phyloP scores from a whole-genome alignment of 2,888 invertebrate genomes.

The Euphydryas editha region DNA sequence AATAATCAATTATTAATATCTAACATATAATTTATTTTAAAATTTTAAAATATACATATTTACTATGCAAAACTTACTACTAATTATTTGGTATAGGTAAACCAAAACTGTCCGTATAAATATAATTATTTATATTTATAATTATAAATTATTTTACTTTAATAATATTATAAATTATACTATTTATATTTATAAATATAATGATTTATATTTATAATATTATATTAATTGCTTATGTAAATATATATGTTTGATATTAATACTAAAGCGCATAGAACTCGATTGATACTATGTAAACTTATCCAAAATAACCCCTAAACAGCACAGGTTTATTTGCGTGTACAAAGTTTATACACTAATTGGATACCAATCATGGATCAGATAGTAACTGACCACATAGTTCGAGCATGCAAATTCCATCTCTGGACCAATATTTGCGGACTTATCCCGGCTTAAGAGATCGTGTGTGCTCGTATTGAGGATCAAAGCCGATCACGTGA shows the following conservation, averaged over 20 bases:
- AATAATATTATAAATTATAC: too few species aligned
- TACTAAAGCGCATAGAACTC: not conserved
- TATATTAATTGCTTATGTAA: not conserved
- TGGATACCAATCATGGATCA: slow-evolving; percentile 37
- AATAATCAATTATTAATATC: too few species aligned
- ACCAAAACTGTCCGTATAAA: too few species aligned
- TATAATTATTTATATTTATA: too few species aligned
- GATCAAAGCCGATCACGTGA: slow-evolving; percentile 70
- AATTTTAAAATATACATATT: too few species aligned
- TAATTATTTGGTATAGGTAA: too few species aligned
- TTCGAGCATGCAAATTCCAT: slow-evolving; percentile 40
- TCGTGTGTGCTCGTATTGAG: slow-evolving; percentile 65
- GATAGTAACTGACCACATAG: slow-evolving; percentile 38
- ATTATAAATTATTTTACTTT: too few species aligned
- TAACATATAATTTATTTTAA: too few species aligned
- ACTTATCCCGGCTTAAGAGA: slow-evolving; percentile 57
- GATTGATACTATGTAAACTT: not conserved
- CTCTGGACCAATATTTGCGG: slow-evolving; percentile 61
- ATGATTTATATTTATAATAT: too few species aligned
- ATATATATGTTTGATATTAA: not conserved
- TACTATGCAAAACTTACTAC: too few species aligned
- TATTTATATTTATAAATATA: too few species aligned
- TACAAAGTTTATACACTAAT: slow-evolving; percentile 36
- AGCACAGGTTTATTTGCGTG: slow-evolving; percentile 22
- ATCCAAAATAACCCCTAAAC: slow-evolving; percentile 9